Evolutionary conservation across 2,888 invertebrate genomes (phyloP).

Genomic region (Macrostomum cliftonense): DNA sequence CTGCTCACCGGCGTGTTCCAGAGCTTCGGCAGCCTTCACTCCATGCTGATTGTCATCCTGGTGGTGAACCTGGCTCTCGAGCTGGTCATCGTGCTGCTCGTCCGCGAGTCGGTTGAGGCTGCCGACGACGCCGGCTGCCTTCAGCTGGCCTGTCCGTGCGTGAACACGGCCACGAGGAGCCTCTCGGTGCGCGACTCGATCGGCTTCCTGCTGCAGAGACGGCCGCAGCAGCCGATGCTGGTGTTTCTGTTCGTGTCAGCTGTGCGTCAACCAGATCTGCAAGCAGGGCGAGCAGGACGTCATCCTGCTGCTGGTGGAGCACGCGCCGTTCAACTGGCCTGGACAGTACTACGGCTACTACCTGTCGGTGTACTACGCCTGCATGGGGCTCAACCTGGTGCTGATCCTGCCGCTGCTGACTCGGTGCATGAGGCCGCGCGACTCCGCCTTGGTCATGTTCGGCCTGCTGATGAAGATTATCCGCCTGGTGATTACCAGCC

Average conservation of each 20-base stretch:
- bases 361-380: constrained; percentile 30
- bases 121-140: no score
- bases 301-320: constrained; percentile 27
- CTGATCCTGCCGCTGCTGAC: constrained; percentile 28
- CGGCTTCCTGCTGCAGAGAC: constrained; percentile 13
- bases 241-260: constrained; percentile 20
- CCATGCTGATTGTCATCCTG: constrained; percentile 3
- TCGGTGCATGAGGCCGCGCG: constrained; percentile 18
- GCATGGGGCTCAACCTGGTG: constrained; percentile 28
- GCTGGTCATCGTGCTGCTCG: no score
- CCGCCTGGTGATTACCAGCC: constrained; percentile 20
- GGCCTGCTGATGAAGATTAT: constrained; percentile 27
- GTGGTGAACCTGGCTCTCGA: constrained; percentile 2
- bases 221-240: constrained; percentile 17
- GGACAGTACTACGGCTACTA: constrained; percentile 29
- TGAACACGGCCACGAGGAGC: no score
- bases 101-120: no score
- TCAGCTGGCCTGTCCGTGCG: no score
- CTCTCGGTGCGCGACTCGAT: no score
- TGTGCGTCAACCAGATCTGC: constrained; percentile 23
- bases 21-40: background rate
- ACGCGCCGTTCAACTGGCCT: constrained; percentile 27
- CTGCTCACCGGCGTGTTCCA: constrained; percentile 18
- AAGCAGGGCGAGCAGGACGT: constrained; percentile 34
- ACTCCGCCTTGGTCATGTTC: constrained; percentile 24